Conservation (phyloP, 2,797 vertebrate genomes). For the Aulostomus chinensis region DNA sequence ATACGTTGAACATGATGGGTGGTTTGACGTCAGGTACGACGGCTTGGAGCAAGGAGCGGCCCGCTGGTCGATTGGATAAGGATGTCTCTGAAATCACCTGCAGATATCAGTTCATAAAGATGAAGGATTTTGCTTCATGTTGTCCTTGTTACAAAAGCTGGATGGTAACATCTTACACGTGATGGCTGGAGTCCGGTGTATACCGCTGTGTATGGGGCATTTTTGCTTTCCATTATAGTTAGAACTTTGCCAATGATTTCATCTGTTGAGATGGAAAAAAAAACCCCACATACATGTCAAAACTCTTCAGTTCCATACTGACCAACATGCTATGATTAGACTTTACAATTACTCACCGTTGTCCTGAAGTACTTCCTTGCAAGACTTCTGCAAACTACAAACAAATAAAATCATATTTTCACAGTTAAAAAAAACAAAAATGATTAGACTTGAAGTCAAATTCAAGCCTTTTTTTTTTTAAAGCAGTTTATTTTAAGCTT, state of each 20-base stretch:
- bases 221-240: constrained; percentile 75
- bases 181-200: constrained; percentile 88
- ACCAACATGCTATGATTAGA: neutral
- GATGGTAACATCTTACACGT: constrained; percentile 68
- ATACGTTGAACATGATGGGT: constrained; percentile 75
- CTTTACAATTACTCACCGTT: constrained; percentile 80
- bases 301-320: neutral
- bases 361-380: constrained; percentile 78
- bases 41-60: constrained; percentile 82
- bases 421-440: too few species aligned
- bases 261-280: constrained; percentile 75
- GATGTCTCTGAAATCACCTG: constrained; percentile 67
- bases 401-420: neutral
- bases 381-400: constrained; percentile 73
- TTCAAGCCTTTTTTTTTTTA: too few species aligned
- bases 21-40: constrained; percentile 7
- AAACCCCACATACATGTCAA: neutral
- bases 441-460: too few species aligned
- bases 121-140: neutral
- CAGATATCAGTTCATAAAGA: neutral
- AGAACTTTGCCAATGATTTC: constrained; percentile 84
- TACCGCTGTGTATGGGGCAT: constrained; percentile 81
- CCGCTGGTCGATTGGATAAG: constrained; percentile 37
- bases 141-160: neutral
- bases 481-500: too few species aligned